Base-by-base conservation (phyloP, 1,140 invertebrate species). In the Cyrtorhinus lividipennis region DNA sequence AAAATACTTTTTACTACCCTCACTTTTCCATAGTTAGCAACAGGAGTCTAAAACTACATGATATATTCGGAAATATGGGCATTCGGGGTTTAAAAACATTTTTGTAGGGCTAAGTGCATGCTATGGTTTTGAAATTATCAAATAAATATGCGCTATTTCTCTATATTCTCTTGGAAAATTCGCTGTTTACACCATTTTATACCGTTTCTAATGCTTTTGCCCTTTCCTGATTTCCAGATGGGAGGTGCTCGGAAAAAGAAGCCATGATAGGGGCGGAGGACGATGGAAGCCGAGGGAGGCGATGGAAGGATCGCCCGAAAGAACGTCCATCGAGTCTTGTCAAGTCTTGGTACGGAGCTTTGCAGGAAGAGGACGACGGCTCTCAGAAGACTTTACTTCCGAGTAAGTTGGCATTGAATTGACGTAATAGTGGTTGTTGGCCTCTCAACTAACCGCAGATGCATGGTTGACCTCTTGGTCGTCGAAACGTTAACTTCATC, bases 301-400 rank as follows among this genome's bases (percentile, higher is more conserved):
- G 53, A 22, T 56, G 48, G 48, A 61, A 44, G 30, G 38, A 45
- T 2, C 5, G 30, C 26, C 25, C 26, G 25, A 61, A 38, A 18
- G 27, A 61, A 45, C 23, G 48, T 59, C 61, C 57, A 62, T 57
- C 66, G 23, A 64, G 62, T 24, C 45, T 64, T 5, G 61, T 64
- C 27, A 61, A 63, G 20, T 65, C 64, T 1, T 67, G 66, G 66
- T 67, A 67, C 57, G 66, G 66, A 1, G 66, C 66, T 15, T 63
- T 67, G 10, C 23, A 62, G 45, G 66, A 67, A 48, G 66, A 67
- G 24, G 48, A 62, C 30, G 60, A 62, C 18, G 56, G 56, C 3
- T 58, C 56, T 25, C 56, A 58, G 56, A 8, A 22, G 8, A 58
- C 56, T 18, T 18, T 58, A 24, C 25, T 58, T 5, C 25, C 56